Conservation (phyloP, 1,140 invertebrate genomes). For the Anoplolepis gracilipes region DNA sequence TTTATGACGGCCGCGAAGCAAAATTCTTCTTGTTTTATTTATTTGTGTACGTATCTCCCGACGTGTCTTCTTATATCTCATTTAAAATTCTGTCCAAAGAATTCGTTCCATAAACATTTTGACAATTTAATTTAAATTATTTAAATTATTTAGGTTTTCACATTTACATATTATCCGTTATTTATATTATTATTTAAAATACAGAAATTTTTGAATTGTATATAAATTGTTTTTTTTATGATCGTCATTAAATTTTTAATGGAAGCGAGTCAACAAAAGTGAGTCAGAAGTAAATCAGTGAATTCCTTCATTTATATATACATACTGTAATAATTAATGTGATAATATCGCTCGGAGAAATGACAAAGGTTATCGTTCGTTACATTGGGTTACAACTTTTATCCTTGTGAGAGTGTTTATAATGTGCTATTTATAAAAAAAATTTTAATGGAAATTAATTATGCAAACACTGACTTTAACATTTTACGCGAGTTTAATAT, state of each 20-base stretch:
- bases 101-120: background rate
- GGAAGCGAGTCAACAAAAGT: background rate
- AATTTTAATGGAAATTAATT: conserved; percentile 41
- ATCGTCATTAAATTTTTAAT: conserved; percentile 4
- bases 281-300: conserved; percentile 1
- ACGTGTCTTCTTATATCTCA: background rate
- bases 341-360: conserved; percentile 5
- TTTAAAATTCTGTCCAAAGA: background rate
- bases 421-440: conserved; percentile 50
- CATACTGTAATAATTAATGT: conserved; percentile 44
- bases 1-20: background rate
- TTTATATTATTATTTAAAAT: conserved; percentile 1
- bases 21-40: conserved; percentile 18
- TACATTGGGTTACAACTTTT: conserved; percentile 36
- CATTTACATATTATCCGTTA: background rate
- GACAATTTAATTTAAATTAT: background rate
- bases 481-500: background rate
- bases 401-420: background rate
- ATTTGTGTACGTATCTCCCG: background rate
- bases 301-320: background rate
- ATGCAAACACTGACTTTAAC: background rate
- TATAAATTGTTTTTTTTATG: background rate
- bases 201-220: background rate
- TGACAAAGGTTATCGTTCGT: conserved; percentile 59
- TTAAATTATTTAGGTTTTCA: background rate